phyloP scores from a whole-genome alignment of 2,888 invertebrate species.

The Stegophylla sp. region DNA sequence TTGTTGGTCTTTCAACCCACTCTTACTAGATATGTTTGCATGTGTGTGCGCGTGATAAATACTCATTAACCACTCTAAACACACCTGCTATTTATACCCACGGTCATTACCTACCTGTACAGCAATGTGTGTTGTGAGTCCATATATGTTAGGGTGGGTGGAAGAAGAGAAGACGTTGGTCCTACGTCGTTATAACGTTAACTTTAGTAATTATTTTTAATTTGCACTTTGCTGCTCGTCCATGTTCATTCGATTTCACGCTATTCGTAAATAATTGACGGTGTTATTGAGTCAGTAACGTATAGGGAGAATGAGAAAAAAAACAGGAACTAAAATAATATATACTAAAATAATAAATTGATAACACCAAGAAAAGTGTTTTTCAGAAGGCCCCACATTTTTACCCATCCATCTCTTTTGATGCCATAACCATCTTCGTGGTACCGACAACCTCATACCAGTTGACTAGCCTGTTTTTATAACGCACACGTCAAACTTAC shows the following conservation, averaged over 20 bases:
- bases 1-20: constrained; percentile 20
- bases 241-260: constrained; percentile 8
- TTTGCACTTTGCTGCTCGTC: background rate
- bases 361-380: background rate
- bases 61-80: background rate
- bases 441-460: background rate
- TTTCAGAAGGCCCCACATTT: background rate
- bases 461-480: constrained; percentile 34
- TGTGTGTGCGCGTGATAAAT: background rate
- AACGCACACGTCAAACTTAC: constrained; percentile 9
- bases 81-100: constrained; percentile 2
- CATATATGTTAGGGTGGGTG: background rate
- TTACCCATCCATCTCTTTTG: background rate
- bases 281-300: too few relatives aligned
- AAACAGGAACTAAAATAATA: background rate
- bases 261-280: background rate
- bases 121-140: background rate
- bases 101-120: background rate
- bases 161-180: background rate
- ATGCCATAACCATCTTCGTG: background rate
- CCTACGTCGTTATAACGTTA: background rate
- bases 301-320: too few relatives aligned
- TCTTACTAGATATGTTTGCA: too few relatives aligned
- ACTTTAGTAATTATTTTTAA: background rate
- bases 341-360: background rate